Percentiles rank a stretch among this genome's conserved stretches.
Conservation (phyloP, 1,140 invertebrate species). For the Lucilia cuprina region DNA sequence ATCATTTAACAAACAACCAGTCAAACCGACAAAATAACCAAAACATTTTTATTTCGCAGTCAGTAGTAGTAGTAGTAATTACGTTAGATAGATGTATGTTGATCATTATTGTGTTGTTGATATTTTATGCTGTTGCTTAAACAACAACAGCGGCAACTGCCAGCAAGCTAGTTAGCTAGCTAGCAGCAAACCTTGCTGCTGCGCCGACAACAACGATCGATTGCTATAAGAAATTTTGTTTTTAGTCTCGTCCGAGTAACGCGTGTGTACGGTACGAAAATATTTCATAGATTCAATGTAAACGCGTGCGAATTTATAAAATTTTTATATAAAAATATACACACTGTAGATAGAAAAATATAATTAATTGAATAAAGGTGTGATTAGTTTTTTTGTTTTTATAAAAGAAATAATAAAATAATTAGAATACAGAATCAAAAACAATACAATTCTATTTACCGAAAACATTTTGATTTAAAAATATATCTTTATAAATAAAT, state of each 20-base stretch:
- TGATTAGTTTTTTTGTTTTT: neutral
- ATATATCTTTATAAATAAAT: neutral
- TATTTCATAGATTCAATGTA: neutral
- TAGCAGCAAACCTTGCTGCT: neutral
- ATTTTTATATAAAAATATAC: neutral
- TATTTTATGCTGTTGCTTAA: neutral
- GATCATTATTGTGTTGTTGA: neutral
- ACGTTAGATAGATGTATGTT: neutral
- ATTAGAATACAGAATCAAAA: neutral
- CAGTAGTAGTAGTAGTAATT: too few relatives aligned
- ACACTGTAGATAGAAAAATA: neutral
- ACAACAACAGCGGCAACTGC: neutral
- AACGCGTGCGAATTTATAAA: conserved; percentile 9
- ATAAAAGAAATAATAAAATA: neutral
- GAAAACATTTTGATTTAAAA: neutral
- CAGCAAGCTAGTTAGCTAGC: neutral
- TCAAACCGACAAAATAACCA: neutral
- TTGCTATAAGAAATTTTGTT: neutral
- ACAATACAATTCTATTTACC: too few relatives aligned
- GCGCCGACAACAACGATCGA: neutral
- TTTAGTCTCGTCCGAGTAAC: conserved; percentile 43
- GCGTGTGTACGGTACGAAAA: conserved; percentile 40
- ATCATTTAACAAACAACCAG: neutral
- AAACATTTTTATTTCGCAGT: neutral
- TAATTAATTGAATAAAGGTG: neutral